phyloP scores from a whole-genome alignment of 2,113 vertebrate genomes.

The Pollimyrus isidori region DNA sequence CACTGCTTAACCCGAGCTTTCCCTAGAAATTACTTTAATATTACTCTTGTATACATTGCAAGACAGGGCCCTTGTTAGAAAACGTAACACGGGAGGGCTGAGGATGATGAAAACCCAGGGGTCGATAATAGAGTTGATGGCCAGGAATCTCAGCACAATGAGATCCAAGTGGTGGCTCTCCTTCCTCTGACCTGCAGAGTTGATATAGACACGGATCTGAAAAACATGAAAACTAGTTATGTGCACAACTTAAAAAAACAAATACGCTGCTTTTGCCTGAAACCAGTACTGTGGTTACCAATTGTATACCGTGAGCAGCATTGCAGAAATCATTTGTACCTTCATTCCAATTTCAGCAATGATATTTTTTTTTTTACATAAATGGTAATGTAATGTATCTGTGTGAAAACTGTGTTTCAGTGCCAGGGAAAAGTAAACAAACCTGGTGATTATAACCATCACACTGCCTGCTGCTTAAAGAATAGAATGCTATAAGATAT shows the following conservation, averaged over 20 bases:
- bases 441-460: not conserved
- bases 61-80: slow-evolving; percentile 51
- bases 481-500: not conserved
- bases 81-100: slow-evolving; percentile 69
- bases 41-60: slow-evolving; percentile 23
- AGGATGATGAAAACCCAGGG: slow-evolving; percentile 89
- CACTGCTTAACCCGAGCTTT: slow-evolving; percentile 29
- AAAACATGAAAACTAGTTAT: slow-evolving; percentile 13
- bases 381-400: not conserved
- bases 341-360: not conserved
- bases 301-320: not conserved
- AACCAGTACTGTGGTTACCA: not conserved
- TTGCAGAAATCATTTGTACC: not conserved
- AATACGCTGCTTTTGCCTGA: not conserved
- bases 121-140: slow-evolving; percentile 81
- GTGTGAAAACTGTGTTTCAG: not conserved
- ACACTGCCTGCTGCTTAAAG: not conserved
- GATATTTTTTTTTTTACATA: not conserved
- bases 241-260: not conserved
- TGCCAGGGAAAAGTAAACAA: not conserved
- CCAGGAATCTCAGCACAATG: slow-evolving; percentile 74
- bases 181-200: slow-evolving; percentile 18
- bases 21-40: slow-evolving; percentile 29
- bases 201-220: slow-evolving; percentile 79
- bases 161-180: slow-evolving; percentile 56